Conservation (phyloP, 2,888 invertebrate genomes). For the Ormyrus pomaceus region DNA sequence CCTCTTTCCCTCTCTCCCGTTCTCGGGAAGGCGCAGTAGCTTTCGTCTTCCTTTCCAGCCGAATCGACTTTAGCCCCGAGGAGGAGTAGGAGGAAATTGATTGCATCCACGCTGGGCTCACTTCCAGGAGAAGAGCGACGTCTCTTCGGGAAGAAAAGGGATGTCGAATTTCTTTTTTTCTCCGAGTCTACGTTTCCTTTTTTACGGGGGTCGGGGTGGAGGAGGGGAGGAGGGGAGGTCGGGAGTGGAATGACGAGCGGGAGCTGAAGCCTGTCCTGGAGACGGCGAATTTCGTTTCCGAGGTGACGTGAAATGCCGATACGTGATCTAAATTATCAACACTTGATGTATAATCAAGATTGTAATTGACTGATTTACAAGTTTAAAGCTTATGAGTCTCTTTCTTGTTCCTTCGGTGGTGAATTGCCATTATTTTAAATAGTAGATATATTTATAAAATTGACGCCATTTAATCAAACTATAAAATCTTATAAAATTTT, state of each 20-base stretch:
- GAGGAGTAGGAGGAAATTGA: conserved; percentile 52
- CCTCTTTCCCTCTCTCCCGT: background rate
- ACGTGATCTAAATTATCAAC: background rate
- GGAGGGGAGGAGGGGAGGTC: no score
- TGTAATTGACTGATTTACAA: no score
- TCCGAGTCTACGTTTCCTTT: background rate
- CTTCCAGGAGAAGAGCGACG: conserved; percentile 37
- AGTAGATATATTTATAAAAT: no score
- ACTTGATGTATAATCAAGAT: no score
- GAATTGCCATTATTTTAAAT: no score
- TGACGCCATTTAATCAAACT: no score
- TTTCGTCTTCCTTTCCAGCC: conserved; percentile 29
- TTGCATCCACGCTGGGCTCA: conserved; percentile 54
- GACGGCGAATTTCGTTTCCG: conserved; percentile 9
- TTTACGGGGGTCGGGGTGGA: background rate
- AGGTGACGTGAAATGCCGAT: conserved; percentile 4
- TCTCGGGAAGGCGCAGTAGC: background rate
- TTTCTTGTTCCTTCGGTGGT: no score
- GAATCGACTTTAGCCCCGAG: conserved; percentile 51
- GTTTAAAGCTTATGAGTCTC: no score
- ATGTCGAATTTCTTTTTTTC: conserved; percentile 39
- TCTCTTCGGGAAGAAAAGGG: conserved; percentile 27
- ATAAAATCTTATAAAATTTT: no score
- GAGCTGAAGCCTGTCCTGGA: background rate
- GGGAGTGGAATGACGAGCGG: no score